These are phyloP conservation scores for Tamias sibiricus DNA, from an alignment of 2,113 vertebrate species.

Conservation along the genomic window DNA sequence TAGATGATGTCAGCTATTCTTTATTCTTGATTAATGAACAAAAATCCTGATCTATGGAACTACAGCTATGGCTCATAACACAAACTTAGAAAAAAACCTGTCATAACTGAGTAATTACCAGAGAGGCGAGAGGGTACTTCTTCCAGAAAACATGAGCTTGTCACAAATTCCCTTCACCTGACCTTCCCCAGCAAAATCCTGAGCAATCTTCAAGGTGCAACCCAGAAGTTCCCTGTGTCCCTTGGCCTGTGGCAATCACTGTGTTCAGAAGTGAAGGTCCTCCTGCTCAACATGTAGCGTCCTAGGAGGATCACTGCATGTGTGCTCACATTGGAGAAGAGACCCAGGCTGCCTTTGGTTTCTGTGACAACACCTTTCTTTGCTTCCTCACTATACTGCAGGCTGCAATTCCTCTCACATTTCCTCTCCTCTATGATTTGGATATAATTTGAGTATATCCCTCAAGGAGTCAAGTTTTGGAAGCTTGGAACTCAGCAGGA, in stretches of 20 bases:
- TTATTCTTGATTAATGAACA: neutral
- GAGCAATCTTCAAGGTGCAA: neutral
- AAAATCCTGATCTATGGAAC: neutral
- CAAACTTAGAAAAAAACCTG: neutral
- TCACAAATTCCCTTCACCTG: neutral
- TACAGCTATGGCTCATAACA: neutral
- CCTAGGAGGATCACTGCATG: rapidly evolving
- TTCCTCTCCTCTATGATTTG: neutral
- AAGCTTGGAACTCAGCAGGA: neutral
- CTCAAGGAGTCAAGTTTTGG: neutral
- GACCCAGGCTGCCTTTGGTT: neutral
- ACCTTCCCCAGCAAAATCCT: neutral
- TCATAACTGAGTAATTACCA: neutral
- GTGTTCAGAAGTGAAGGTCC: neutral
- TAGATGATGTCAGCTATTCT: neutral
- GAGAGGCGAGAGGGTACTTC: rapidly evolving
- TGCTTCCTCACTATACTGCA: neutral
- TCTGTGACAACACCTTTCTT: neutral
- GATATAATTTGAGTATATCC: neutral
- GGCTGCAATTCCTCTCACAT: neutral
- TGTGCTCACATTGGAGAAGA: neutral
- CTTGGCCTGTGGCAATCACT: neutral
- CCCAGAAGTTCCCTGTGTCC: neutral
- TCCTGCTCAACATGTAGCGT: rapidly evolving
- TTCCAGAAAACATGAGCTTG: neutral